Percentiles rank a stretch among this genome's conserved stretches.
Conservation (phyloP, 2,113 vertebrate genomes). For the Synchiropus splendidus region DNA sequence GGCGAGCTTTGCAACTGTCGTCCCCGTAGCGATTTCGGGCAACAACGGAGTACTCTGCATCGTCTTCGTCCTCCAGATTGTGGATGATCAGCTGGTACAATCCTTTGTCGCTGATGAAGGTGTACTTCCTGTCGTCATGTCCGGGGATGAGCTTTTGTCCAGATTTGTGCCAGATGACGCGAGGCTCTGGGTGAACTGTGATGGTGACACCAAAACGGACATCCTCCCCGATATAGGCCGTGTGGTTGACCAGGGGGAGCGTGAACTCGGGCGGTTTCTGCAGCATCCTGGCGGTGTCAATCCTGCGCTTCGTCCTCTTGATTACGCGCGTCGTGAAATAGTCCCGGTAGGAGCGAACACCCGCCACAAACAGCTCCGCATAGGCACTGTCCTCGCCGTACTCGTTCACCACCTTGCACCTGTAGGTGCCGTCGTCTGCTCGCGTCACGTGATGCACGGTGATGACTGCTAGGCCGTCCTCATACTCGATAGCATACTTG, state of each 20-base stretch:
- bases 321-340: conserved; percentile 81
- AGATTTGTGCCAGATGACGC: conserved; percentile 90
- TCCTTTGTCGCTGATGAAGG: conserved; percentile 87
- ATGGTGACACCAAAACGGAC: conserved; percentile 91
- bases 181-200: conserved; percentile 95
- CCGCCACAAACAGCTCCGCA: conserved; percentile 83
- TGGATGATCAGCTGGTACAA: conserved; percentile 88
- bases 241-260: conserved; percentile 83
- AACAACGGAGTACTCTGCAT: conserved; percentile 86
- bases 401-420: conserved; percentile 92
- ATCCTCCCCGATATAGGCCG: conserved; percentile 84
- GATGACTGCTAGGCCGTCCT: conserved; percentile 87
- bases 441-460: conserved; percentile 80
- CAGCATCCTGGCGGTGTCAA: conserved; percentile 85
- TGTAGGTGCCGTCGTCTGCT: conserved; percentile 90
- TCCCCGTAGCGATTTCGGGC: conserved; percentile 90
- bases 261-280: conserved; percentile 97
- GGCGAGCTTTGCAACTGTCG: conserved; percentile 92
- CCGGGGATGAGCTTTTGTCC: conserved; percentile 91
- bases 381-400: conserved; percentile 95
- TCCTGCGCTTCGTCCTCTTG: conserved; percentile 85
- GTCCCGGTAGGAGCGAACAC: conserved; percentile 82
- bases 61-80: conserved; percentile 77
- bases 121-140: conserved; percentile 88
- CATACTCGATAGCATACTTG: conserved; percentile 88